Conservation (phyloP, 2,888 invertebrate genomes). For the Sturmia bella region DNA sequence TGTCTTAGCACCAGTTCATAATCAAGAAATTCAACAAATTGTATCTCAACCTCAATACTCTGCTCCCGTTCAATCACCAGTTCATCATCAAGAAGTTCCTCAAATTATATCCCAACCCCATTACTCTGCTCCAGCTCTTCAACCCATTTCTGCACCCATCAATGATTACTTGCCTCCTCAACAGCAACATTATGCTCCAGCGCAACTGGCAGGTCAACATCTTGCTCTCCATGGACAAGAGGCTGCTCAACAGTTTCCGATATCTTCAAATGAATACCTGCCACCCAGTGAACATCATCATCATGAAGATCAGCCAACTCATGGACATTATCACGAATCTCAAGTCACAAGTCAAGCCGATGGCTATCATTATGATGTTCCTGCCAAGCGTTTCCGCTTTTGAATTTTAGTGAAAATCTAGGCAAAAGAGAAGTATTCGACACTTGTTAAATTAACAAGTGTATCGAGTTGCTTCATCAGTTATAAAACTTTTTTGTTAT, state of each 20-base stretch:
- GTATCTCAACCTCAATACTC: constrained; percentile 19
- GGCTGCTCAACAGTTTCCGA: constrained; percentile 23
- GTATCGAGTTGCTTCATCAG: constrained; percentile 6
- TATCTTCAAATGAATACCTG: constrained; percentile 26
- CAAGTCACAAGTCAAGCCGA: constrained; percentile 29
- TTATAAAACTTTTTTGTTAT: constrained; percentile 22
- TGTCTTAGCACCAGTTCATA: constrained; percentile 3
- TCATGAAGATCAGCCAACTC: constrained; percentile 26
- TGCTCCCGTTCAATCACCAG: constrained; percentile 24
- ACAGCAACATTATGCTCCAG: constrained; percentile 35
- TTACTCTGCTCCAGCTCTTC: constrained; percentile 22
- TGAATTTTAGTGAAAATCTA: neutral
- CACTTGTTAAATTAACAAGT: constrained; percentile 66
- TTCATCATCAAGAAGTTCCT: constrained; percentile 6
- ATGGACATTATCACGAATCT: constrained; percentile 16
- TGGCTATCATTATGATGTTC: constrained; percentile 65
- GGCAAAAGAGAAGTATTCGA: neutral
- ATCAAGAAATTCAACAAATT: too few relatives aligned
- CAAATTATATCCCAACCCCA: neutral
- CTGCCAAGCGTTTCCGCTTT: constrained; percentile 49
- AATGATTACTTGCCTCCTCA: constrained; percentile 48
- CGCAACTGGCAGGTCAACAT: neutral
- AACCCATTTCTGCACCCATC: constrained; percentile 20
- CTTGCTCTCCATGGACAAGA: neutral
- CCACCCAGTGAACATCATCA: constrained; percentile 33